Evolutionary conservation across 2,888 invertebrate genomes (phyloP), one percentile per base, ranked within the genome.

Genomic region (Euzetes globulus): DNA sequence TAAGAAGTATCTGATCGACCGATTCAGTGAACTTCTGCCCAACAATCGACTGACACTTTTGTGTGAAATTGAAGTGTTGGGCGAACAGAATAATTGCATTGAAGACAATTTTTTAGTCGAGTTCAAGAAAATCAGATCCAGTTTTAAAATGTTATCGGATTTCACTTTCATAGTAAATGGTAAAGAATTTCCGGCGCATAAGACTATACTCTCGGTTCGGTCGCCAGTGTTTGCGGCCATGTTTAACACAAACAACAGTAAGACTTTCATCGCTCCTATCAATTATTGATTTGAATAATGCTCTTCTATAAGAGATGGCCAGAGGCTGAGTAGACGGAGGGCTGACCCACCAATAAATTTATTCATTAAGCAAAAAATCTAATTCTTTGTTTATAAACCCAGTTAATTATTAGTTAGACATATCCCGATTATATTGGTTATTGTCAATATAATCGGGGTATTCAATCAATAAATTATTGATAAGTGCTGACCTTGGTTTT

Each of bases 201-300:
- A 58, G 25, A 13, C 13, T 25, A 58, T 58, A 25, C 58, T 58
- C 17, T 3, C 58, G 58, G 58, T 58, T 5, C 58, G 58, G 19
- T 58, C 58, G 58, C 58, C 58, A 25, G 58, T 58, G 19, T 58
- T 58, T 58, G 58, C 58, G 22, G 58, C 58, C 4, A 58, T 58
- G 58, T 58, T 58, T 58, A 13, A 7, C 11, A n/a, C 5, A 15
- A 50, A 15, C 50, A 50, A 15, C 3, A 50, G 17, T n/a, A n/a
- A 15, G 15, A 45, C 45, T 45, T 11, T 15, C 50, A 50, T n/a
- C n/a, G 3, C 50, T 50, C 7, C 45, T 45, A 45, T 33, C 33
- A 33, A 9, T 33, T 6, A 33, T 33, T 9, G 5, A 33, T 6
- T 33, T 33, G 33, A 33, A 33, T 33, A 33, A 33, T 33, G 9